Base-by-base conservation (phyloP, 2,113 vertebrate genomes). In the Odocoileus virginianus region DNA sequence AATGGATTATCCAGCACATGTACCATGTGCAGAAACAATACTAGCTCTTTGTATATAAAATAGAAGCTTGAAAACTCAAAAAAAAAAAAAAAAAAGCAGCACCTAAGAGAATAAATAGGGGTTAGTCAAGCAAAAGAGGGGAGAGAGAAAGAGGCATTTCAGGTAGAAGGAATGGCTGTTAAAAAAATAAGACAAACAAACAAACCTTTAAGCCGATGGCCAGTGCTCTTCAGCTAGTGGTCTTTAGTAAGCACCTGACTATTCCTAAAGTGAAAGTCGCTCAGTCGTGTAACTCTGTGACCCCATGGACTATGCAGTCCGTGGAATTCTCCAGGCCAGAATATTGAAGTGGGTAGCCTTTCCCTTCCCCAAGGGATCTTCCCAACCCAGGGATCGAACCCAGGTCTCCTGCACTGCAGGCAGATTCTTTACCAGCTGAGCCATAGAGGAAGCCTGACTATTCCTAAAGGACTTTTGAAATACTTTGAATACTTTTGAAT, bases 1-100 rank as follows among this genome's bases (percentile, higher is more conserved):
- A 92, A 81, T 87, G 88, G 82, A 87, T 74, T 36, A n/a, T 95
- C 64, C 55, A 50, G 21, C 92, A 74, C 25, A 54, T 16, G 50
- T 10, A 6, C 36, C 7, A 17, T 6, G 28, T 30, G 7, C 58
- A 64, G 78, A 91, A 71, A 90, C 25, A 16, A 76, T 96, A 64
- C 28, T 40, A 27, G 12, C 1, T 76, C 45, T 82, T 78, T 98
- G 95, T 98, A 97, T 14, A 97, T 98, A 97, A 97, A 97, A 98
- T 97, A 94, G 97, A 97, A 64, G 64, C 27, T 55, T 82, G 33
- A n/a, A 96, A 58, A 21, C 78, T 87, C 2, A 40, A 74, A 74
- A 74, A 21, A 27, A 58, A 13, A 13, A 50, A 21, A 57, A 28
- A 13, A 28, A 95, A 94, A 55, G 17, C 25, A 6, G 27, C 61